These are phyloP conservation scores for Chaetodon trifasciatus DNA, from an alignment of 2,797 vertebrate species.

Conservation along the genomic window DNA sequence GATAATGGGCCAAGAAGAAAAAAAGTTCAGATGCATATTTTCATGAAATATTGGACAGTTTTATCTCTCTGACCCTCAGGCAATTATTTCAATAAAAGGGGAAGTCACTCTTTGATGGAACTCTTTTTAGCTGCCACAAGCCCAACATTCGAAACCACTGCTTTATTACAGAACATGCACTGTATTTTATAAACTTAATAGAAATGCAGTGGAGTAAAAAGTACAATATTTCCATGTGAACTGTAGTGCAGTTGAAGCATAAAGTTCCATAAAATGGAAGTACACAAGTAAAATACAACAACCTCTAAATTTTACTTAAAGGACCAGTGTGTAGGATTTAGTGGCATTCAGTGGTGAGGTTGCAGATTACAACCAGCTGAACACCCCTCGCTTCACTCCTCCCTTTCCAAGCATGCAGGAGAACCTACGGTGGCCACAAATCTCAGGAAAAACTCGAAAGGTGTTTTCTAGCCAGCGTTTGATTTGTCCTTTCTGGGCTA, in stretches of 20 bases:
- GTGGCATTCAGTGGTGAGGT: no score
- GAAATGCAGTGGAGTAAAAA: neutral
- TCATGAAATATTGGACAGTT: neutral
- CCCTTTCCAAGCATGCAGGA: no score
- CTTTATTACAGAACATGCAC: neutral
- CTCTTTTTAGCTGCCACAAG: neutral
- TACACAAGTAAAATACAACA: no score
- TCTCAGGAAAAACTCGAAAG: no score
- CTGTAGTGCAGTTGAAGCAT: no score
- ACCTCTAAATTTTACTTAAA: neutral
- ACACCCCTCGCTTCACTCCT: no score
- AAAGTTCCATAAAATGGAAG: neutral
- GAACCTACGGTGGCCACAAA: no score
- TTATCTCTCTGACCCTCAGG: neutral
- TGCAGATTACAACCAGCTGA: no score
- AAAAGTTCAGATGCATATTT: neutral
- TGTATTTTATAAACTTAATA: neutral
- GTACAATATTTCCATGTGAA: neutral
- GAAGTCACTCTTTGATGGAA: neutral
- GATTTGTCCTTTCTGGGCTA: no score
- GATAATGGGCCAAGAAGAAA: neutral
- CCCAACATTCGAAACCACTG: neutral
- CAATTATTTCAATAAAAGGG: neutral
- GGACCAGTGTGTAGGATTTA: no score
- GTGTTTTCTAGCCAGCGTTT: no score